phyloP scores from a whole-genome alignment of 2,113 vertebrate species.

The Orthochromis indermauri region DNA sequence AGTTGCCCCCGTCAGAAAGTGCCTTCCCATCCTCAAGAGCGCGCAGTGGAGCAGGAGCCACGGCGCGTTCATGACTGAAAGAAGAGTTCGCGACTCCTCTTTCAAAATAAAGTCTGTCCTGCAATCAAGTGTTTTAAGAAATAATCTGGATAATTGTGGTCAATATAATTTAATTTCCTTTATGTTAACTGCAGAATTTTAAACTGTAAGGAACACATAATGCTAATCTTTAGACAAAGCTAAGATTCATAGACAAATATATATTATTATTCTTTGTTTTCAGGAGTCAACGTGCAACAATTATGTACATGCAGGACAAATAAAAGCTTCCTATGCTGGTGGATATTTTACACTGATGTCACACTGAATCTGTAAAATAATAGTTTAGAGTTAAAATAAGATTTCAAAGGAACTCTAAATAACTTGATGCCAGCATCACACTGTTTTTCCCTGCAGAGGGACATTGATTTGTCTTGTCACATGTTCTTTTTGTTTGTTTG shows the following conservation, averaged over 20 bases:
- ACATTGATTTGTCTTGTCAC: background rate
- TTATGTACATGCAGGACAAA: background rate
- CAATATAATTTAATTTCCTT: background rate
- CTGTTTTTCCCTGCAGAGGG: background rate
- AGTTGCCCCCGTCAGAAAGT: background rate
- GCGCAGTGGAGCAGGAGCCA: background rate
- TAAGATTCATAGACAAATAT: background rate
- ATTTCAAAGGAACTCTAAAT: background rate
- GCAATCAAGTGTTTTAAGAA: background rate
- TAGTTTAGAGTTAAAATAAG: background rate
- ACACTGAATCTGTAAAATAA: background rate
- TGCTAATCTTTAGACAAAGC: background rate
- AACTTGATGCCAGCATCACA: background rate
- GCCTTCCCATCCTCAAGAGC: background rate
- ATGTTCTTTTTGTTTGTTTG: background rate
- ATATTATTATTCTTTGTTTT: background rate
- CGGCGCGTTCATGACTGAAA: background rate
- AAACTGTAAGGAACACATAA: rapidly evolving
- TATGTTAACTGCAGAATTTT: background rate
- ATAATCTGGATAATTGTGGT: background rate
- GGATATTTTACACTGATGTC: background rate
- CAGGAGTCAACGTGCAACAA: background rate
- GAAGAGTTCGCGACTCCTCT: background rate
- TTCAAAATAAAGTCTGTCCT: background rate
- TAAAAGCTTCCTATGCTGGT: rapidly evolving